phyloP scores from a whole-genome alignment of 2,888 invertebrate species.

The Troglohyphantes excavatus region DNA sequence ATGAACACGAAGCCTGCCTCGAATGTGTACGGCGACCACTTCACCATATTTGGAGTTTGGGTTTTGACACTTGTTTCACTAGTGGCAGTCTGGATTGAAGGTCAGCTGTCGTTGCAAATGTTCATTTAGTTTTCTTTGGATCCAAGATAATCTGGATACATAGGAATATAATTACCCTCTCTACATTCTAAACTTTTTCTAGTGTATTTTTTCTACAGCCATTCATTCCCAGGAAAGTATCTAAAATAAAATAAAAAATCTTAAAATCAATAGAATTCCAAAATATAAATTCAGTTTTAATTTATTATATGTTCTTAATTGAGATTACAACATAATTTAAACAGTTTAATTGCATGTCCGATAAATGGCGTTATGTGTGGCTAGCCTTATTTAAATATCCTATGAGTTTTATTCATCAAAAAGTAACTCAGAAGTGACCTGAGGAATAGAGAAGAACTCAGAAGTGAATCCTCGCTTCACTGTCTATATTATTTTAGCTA shows the following conservation, averaged over 20 bases:
- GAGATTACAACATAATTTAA: too few species aligned
- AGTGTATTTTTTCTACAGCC: not conserved
- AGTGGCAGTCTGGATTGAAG: not conserved
- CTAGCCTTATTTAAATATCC: too few species aligned
- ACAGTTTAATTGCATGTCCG: too few species aligned
- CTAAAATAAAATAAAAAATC: not conserved
- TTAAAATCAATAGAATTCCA: not conserved
- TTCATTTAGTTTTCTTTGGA: not conserved
- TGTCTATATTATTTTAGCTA: too few species aligned
- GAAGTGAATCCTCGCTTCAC: too few species aligned
- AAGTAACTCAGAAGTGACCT: too few species aligned
- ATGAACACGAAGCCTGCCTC: not conserved
- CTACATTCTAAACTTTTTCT: not conserved
- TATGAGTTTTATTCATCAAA: too few species aligned
- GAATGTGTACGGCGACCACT: not conserved
- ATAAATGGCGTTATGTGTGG: too few species aligned
- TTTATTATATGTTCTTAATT: too few species aligned
- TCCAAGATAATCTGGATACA: too few species aligned
- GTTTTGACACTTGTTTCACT: not conserved
- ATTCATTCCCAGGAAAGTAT: not conserved
- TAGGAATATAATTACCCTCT: not conserved
- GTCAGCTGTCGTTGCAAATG: not conserved
- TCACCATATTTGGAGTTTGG: constrained; percentile 33
- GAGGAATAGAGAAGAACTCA: too few species aligned
- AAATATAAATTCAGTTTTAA: too few species aligned